Conservation (phyloP, 2,888 invertebrate species). For the Papilio demoleus region DNA sequence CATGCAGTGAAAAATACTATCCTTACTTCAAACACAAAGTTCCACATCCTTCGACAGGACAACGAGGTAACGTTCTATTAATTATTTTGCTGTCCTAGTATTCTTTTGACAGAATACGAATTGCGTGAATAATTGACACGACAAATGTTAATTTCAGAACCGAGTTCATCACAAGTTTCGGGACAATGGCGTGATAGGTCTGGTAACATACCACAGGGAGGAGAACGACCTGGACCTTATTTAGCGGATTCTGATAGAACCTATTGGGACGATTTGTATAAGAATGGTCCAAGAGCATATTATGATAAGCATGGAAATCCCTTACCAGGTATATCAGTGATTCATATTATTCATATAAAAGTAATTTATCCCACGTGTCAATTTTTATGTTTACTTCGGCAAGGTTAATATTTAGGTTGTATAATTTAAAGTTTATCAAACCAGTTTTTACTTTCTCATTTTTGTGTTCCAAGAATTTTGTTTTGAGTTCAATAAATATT, state of each 20-base stretch:
- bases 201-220: slow-evolving; percentile 49
- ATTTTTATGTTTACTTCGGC: neutral
- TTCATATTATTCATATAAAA: neutral
- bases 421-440: no score
- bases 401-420: no score
- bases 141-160: slow-evolving; percentile 44
- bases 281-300: slow-evolving; percentile 75
- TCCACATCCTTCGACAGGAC: slow-evolving; percentile 70
- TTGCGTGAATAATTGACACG: no score
- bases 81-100: no score
- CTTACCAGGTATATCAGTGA: slow-evolving; percentile 66
- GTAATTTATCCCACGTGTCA: neutral
- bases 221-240: slow-evolving; percentile 62
- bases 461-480: no score
- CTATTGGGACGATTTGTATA: slow-evolving; percentile 78
- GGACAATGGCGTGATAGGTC: slow-evolving; percentile 47
- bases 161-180: slow-evolving; percentile 49
- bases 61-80: slow-evolving; percentile 57
- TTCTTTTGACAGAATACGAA: no score
- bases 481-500: slow-evolving; percentile 45
- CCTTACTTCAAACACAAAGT: slow-evolving; percentile 83
- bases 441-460: no score
- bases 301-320: slow-evolving; percentile 79
- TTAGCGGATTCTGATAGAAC: slow-evolving; percentile 67
- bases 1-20: slow-evolving; percentile 92